A percentile compares a stretch with the other conserved stretches of the same genome.
Conservation (phyloP, 2,888 invertebrate genomes). For the Xylocampa areola region DNA sequence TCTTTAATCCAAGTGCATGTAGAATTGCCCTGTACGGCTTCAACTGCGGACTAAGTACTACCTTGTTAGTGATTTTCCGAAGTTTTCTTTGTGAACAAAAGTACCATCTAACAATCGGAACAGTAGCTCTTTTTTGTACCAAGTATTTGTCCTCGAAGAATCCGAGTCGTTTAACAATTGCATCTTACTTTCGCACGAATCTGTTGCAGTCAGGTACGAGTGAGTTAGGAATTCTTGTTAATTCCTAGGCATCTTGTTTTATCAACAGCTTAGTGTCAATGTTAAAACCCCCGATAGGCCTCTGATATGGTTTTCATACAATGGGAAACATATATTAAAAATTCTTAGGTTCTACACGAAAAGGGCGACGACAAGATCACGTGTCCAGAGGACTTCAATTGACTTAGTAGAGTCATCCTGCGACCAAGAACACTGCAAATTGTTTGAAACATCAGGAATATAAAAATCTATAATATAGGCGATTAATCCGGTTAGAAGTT, state of each 20-base stretch:
- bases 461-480: too few species aligned
- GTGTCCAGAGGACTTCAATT: too few species aligned
- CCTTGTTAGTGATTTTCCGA: slow-evolving; percentile 45
- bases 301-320: too few species aligned
- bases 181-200: slow-evolving; percentile 7
- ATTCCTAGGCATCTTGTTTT: neutral
- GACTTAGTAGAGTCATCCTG: too few species aligned
- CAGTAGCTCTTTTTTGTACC: slow-evolving; percentile 10
- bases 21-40: slow-evolving; percentile 41
- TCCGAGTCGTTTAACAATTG: slow-evolving; percentile 24
- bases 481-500: too few species aligned
- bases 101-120: slow-evolving; percentile 11
- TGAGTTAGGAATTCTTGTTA: slow-evolving; percentile 1
- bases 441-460: too few species aligned
- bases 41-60: slow-evolving; percentile 20
- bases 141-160: slow-evolving; percentile 16
- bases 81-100: slow-evolving; percentile 41
- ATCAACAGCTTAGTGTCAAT: too few species aligned
- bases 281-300: too few species aligned
- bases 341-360: too few species aligned
- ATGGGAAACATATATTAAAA: too few species aligned
- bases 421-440: too few species aligned
- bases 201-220: neutral
- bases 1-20: slow-evolving; percentile 32
- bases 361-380: too few species aligned